phyloP scores from a whole-genome alignment of 2,113 vertebrate genomes.

The Eubucco bourcierii region DNA sequence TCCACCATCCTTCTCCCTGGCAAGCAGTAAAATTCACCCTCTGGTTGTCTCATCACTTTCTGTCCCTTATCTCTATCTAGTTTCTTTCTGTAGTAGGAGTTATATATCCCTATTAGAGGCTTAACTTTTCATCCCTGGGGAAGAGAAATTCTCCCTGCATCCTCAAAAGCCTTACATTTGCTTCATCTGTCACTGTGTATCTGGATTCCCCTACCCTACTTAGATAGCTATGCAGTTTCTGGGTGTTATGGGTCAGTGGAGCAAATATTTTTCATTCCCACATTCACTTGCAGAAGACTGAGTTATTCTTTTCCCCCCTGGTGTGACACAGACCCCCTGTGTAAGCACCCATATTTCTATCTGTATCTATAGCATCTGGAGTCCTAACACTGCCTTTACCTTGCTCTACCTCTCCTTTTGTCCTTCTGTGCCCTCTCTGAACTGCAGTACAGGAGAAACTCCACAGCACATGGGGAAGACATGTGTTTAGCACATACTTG shows the following conservation, averaged over 20 bases:
- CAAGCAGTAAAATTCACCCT: background rate
- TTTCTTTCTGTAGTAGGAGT: background rate
- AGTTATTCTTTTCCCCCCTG: background rate
- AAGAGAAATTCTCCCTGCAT: background rate
- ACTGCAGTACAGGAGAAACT: background rate
- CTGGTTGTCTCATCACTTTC: background rate
- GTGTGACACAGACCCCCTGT: background rate
- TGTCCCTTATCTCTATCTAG: background rate
- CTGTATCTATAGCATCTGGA: background rate
- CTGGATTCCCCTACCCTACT: background rate
- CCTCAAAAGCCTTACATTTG: background rate
- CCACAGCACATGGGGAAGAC: too few species aligned
- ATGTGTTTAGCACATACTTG: background rate
- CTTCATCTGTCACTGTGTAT: background rate
- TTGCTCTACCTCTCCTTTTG: background rate
- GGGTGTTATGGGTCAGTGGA: background rate
- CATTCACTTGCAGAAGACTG: background rate
- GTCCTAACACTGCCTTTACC: background rate
- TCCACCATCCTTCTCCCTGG: background rate
- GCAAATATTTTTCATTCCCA: background rate
- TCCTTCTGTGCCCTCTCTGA: background rate
- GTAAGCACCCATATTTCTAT: background rate
- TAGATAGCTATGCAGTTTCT: background rate
- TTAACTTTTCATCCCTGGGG: background rate
- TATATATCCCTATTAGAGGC: background rate